These are phyloP conservation scores for Triplophysa yarkandensis DNA, from an alignment of 2,797 vertebrate species.

Conservation along the genomic window DNA sequence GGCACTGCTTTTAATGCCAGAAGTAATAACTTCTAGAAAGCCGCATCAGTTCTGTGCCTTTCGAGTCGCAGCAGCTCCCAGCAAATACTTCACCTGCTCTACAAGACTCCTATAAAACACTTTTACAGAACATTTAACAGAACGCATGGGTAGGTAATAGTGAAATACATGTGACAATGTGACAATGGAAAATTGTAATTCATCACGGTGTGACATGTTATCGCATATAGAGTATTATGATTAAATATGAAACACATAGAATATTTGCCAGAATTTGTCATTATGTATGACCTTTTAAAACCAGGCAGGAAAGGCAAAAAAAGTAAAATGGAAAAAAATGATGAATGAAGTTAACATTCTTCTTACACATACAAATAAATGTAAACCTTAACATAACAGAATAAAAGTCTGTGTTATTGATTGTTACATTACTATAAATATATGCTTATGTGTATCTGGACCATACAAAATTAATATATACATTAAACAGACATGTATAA, in stretches of 20 bases:
- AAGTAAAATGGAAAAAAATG: background rate
- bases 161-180: background rate
- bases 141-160: background rate
- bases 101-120: background rate
- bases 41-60: background rate
- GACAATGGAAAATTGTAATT: background rate
- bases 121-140: background rate
- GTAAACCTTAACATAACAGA: too few species aligned
- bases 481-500: too few species aligned
- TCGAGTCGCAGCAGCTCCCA: background rate
- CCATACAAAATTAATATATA: too few species aligned
- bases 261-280: background rate
- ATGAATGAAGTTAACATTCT: background rate
- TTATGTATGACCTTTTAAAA: background rate
- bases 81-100: slow-evolving; percentile 9
- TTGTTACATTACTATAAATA: too few species aligned
- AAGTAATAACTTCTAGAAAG: background rate
- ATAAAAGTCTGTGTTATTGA: too few species aligned
- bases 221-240: background rate
- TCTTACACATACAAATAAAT: too few species aligned
- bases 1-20: background rate
- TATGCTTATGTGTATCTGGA: too few species aligned
- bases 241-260: background rate
- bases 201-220: background rate
- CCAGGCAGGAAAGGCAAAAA: background rate